Conservation (phyloP, 2,113 vertebrate species). For the Grammomys dolichurus region DNA sequence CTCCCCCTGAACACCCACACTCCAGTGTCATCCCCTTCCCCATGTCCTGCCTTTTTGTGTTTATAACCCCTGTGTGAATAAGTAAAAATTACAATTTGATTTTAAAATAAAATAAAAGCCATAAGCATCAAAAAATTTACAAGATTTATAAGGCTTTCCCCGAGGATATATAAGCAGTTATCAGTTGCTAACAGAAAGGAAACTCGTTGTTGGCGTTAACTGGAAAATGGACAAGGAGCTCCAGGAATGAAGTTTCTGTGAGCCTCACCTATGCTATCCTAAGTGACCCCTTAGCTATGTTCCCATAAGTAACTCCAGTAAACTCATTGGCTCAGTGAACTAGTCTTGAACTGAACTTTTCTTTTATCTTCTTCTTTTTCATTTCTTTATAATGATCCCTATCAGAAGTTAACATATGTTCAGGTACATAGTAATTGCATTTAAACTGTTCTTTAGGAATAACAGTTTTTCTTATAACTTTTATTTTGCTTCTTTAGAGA, state of each 20-base stretch:
- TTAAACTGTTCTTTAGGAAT: background rate
- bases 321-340: background rate
- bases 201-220: background rate
- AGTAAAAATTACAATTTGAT: too few relatives aligned
- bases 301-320: too few relatives aligned
- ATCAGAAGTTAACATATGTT: too few relatives aligned
- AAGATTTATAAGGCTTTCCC: background rate
- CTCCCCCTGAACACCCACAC: too few relatives aligned
- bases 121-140: background rate
- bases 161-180: background rate
- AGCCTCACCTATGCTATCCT: background rate
- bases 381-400: background rate
- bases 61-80: too few relatives aligned
- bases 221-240: background rate
- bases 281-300: background rate
- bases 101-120: too few relatives aligned
- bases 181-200: background rate
- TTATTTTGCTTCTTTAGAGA: conserved; percentile 28
- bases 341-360: too few relatives aligned
- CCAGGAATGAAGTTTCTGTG: too few relatives aligned
- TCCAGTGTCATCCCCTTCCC: too few relatives aligned
- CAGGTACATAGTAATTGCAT: background rate
- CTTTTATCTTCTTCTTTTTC: background rate
- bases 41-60: too few relatives aligned
- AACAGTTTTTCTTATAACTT: conserved; percentile 9